phyloP scores from a whole-genome alignment of 2,113 vertebrate species.

The Corythornis madagascariensis region DNA sequence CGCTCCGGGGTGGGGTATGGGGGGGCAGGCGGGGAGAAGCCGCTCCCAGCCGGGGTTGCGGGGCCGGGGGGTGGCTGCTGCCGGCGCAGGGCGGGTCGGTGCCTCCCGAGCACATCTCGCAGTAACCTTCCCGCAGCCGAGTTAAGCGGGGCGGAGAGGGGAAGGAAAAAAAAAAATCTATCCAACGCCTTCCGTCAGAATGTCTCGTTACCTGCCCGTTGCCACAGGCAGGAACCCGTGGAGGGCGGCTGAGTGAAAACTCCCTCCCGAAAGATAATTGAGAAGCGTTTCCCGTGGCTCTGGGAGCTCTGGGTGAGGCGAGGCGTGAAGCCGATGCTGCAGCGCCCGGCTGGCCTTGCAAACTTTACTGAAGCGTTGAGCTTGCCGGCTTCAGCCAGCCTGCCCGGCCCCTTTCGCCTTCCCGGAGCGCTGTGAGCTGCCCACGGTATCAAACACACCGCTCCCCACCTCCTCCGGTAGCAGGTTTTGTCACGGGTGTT shows the following conservation, averaged over 20 bases:
- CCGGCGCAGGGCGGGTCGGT: not conserved
- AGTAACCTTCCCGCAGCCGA: not conserved
- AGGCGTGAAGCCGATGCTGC: not conserved
- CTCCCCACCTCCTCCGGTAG: accelerated
- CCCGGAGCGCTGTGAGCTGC: accelerated
- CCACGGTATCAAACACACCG: accelerated
- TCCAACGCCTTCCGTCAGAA: not conserved
- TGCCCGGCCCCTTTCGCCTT: not conserved
- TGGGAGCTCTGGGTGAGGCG: not conserved
- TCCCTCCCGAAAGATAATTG: accelerated
- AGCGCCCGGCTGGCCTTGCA: not conserved
- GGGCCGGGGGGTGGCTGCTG: not conserved
- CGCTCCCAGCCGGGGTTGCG: not conserved
- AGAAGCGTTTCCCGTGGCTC: accelerated
- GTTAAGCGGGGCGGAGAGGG: no score
- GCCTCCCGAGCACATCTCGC: accelerated
- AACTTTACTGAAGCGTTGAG: not conserved
- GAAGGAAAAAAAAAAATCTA: no score
- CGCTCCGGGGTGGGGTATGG: not conserved
- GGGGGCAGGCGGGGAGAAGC: not conserved
- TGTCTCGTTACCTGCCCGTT: not conserved
- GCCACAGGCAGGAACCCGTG: not conserved
- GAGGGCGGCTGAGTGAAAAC: accelerated
- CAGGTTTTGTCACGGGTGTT: accelerated
- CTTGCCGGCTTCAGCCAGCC: accelerated